phyloP scores from a whole-genome alignment of 2,888 invertebrate species.

The Macrosiphum euphorbiae region DNA sequence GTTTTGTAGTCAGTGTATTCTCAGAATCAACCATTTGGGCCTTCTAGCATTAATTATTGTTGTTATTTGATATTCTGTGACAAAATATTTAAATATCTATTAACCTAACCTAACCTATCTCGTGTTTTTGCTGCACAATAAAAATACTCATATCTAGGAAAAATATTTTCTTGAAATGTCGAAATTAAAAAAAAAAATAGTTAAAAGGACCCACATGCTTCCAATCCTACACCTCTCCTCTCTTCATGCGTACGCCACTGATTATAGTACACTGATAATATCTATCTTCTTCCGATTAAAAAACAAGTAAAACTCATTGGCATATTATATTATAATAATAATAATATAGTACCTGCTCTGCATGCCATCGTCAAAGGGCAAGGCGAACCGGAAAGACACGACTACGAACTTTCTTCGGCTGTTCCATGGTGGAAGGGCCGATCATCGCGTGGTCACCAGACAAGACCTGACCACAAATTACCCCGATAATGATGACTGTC shows the following conservation, averaged over 20 bases:
- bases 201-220: not conserved
- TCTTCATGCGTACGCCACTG: not conserved
- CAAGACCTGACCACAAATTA: constrained; percentile 30
- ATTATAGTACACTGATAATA: not conserved
- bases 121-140: not conserved
- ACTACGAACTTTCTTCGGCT: not conserved
- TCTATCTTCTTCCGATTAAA: not conserved
- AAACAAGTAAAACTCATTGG: not conserved
- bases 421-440: not conserved
- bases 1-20: not conserved
- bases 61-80: not conserved
- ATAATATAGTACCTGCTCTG: not conserved
- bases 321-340: not conserved
- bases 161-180: not conserved
- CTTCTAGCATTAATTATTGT: not conserved
- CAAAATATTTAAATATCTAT: not conserved
- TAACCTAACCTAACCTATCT: not conserved
- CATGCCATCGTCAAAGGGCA: not conserved
- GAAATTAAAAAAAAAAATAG: not conserved
- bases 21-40: not conserved
- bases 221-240: not conserved
- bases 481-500: not conserved
- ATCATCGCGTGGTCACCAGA: constrained; percentile 20
- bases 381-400: not conserved
- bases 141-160: not conserved